A percentile compares a stretch with the other conserved stretches of the same genome.
Evolutionary conservation across 2,797 vertebrate species (phyloP).

Genomic region (Poecilia gillii): DNA sequence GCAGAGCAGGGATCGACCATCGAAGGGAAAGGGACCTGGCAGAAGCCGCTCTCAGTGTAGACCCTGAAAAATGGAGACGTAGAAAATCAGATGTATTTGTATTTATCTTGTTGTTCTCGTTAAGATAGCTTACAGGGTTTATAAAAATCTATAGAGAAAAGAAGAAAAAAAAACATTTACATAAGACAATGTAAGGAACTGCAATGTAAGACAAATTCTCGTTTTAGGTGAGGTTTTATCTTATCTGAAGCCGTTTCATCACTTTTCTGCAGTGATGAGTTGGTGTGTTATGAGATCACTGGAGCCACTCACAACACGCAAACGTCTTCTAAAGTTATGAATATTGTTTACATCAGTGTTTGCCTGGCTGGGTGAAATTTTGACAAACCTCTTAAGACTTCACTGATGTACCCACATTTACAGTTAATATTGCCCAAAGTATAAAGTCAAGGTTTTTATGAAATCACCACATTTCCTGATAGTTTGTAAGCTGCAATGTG

Average conservation of each 20-base stretch:
- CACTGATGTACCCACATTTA: background rate
- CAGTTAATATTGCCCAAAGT: background rate
- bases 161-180: background rate
- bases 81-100: background rate
- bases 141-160: background rate
- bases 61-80: slow-evolving; percentile 42
- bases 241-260: background rate
- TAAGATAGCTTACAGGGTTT: background rate
- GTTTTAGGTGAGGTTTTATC: background rate
- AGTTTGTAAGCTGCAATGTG: background rate
- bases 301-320: background rate
- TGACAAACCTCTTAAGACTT: background rate
- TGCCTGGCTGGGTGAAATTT: background rate
- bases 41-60: slow-evolving; percentile 61
- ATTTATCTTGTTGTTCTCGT: background rate
- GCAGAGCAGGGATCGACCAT: slow-evolving; percentile 52
- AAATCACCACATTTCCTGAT: background rate
- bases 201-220: background rate
- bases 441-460: background rate
- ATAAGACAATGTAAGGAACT: background rate
- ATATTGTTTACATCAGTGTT: background rate
- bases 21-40: slow-evolving; percentile 60
- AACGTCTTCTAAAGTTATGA: background rate
- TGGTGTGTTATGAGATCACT: background rate
- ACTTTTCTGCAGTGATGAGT: background rate